These are phyloP conservation scores for Sminthurinus aureus DNA, from an alignment of 2,888 invertebrate genomes.

Conservation along the genomic window DNA sequence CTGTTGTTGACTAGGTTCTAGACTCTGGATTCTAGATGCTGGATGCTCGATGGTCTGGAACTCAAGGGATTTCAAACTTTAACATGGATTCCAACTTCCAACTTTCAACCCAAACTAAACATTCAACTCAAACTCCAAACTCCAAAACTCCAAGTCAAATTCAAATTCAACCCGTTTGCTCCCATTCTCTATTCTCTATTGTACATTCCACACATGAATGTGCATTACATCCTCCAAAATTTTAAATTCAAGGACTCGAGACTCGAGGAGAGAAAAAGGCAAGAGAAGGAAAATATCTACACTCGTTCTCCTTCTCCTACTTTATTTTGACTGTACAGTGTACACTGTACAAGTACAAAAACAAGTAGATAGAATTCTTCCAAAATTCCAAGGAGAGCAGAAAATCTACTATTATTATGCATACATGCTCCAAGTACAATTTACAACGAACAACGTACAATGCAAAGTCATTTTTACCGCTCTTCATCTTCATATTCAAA, in stretches of 20 bases:
- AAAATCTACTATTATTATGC: not conserved
- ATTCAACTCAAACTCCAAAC: not conserved
- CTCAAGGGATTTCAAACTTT: constrained; percentile 42
- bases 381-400: not conserved
- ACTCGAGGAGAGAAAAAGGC: not conserved
- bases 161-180: not conserved
- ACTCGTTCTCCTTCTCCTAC: no score
- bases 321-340: no score
- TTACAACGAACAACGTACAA: no score
- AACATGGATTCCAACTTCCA: not conserved
- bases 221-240: not conserved
- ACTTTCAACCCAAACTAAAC: not conserved
- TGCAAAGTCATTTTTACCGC: not conserved
- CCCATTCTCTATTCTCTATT: no score
- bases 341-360: no score
- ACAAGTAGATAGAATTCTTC: no score
- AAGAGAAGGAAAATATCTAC: not conserved
- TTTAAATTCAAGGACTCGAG: not conserved
- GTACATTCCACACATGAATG: no score
- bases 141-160: not conserved
- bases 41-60: constrained; percentile 22
- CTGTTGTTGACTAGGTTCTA: constrained; percentile 22
- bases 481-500: not conserved
- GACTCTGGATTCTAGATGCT: constrained; percentile 5
- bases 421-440: no score